These are phyloP conservation scores for Pangasius macronema DNA, from an alignment of 2,797 vertebrate species.

Conservation along the genomic window DNA sequence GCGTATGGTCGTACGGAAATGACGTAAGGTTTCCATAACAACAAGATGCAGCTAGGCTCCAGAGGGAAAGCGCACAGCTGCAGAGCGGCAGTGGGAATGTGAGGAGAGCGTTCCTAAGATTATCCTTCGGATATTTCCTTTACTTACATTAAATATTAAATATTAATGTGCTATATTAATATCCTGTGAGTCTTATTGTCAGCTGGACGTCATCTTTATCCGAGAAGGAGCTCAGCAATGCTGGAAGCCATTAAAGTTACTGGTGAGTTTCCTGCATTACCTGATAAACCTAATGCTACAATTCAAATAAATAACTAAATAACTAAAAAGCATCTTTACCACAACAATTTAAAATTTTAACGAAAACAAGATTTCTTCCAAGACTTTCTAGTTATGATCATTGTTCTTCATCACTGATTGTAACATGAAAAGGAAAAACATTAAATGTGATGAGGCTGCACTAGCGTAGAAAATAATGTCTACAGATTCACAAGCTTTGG, in stretches of 20 bases:
- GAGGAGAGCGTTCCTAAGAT: not conserved
- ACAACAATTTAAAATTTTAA: not conserved
- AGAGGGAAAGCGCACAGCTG: not conserved
- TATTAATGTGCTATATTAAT: not conserved
- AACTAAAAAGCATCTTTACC: not conserved
- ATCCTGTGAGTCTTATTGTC: no score
- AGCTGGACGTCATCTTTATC: not conserved
- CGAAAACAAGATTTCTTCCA: not conserved
- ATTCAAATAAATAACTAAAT: not conserved
- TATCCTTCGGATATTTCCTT: not conserved
- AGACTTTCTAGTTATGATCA: not conserved
- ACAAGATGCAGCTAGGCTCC: not conserved
- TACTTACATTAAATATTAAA: not conserved
- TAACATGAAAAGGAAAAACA: not conserved
- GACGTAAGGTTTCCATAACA: constrained; percentile 21
- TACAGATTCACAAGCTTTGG: not conserved
- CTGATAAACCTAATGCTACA: not conserved
- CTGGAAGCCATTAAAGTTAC: constrained; percentile 73
- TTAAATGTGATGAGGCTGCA: not conserved
- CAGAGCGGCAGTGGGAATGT: not conserved
- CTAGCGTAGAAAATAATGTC: not conserved
- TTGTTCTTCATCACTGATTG: not conserved
- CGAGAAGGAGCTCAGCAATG: constrained; percentile 56
- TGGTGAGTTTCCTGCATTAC: constrained; percentile 58
- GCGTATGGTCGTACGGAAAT: not conserved